phyloP scores from a whole-genome alignment of 2,888 invertebrate species.

The Cerceris rybyensis region DNA sequence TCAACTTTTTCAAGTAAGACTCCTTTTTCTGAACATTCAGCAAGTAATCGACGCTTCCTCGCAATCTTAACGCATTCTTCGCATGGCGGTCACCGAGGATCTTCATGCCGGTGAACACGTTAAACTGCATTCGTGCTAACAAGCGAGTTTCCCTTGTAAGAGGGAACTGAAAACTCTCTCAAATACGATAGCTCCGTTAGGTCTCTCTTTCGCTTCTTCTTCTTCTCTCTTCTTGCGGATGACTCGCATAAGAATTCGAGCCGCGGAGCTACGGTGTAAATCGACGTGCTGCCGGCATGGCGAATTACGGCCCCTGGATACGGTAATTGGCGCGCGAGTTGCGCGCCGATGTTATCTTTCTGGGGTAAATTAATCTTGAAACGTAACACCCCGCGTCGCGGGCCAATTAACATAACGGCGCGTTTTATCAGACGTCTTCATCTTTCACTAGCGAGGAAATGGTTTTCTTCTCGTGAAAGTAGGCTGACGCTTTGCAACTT shows the following conservation, averaged over 20 bases:
- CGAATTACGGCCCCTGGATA: slow-evolving; percentile 47
- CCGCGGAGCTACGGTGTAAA: slow-evolving; percentile 24
- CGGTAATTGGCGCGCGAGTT: slow-evolving; percentile 51
- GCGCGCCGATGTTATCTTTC: slow-evolving; percentile 57
- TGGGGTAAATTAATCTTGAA: slow-evolving; percentile 64
- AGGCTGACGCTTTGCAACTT: slow-evolving; percentile 17
- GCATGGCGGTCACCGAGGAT: too few relatives aligned
- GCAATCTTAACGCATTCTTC: too few relatives aligned
- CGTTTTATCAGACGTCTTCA: slow-evolving; percentile 53
- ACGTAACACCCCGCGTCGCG: slow-evolving; percentile 48
- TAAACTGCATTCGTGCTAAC: too few relatives aligned
- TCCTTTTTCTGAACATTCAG: too few relatives aligned
- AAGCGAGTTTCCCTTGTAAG: too few relatives aligned
- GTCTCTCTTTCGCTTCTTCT: too few relatives aligned
- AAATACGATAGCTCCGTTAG: too few relatives aligned
- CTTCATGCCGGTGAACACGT: too few relatives aligned
- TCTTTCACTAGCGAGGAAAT: slow-evolving; percentile 39
- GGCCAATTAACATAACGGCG: slow-evolving; percentile 65
- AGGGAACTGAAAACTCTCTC: too few relatives aligned
- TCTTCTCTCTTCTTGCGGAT: background rate
- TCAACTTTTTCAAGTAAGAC: too few relatives aligned
- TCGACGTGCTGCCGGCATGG: slow-evolving; percentile 25
- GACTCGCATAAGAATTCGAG: slow-evolving; percentile 7
- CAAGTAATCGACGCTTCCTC: too few relatives aligned
- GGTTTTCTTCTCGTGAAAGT: slow-evolving; percentile 30